phyloP scores from a whole-genome alignment of 2,888 invertebrate species.

The Drosophila vallismaia region DNA sequence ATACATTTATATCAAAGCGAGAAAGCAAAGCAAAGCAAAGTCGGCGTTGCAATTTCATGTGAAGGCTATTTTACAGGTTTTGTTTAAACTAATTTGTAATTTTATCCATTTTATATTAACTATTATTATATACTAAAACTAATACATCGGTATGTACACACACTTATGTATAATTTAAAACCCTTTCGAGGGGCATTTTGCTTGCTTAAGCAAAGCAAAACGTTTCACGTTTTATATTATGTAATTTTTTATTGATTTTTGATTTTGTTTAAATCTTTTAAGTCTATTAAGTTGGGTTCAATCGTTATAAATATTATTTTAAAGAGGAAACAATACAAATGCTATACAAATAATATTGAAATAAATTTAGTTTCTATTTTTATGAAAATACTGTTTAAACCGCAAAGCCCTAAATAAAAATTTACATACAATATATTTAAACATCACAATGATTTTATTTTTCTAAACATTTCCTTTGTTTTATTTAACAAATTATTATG shows the following conservation, averaged over 20 bases:
- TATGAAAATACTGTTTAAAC: constrained; percentile 73
- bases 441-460: constrained; percentile 27
- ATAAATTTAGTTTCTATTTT: constrained; percentile 67
- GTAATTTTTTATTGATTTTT: constrained; percentile 67
- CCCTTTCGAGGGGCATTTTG: constrained; percentile 33
- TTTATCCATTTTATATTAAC: constrained; percentile 40
- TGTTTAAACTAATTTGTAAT: constrained; percentile 70
- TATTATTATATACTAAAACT: constrained; percentile 21
- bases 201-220: constrained; percentile 38
- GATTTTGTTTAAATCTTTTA: constrained; percentile 64
- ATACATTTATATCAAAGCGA: constrained; percentile 44
- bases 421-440: constrained; percentile 64
- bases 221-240: constrained; percentile 58
- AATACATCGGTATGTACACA: constrained; percentile 26
- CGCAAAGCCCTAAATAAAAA: constrained; percentile 68
- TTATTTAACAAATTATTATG: constrained; percentile 46
- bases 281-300: constrained; percentile 75
- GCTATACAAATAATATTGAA: constrained; percentile 66
- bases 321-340: constrained; percentile 49
- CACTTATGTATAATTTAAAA: constrained; percentile 22
- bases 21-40: constrained; percentile 52
- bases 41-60: constrained; percentile 66
- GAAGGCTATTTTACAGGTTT: constrained; percentile 81
- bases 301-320: constrained; percentile 70
- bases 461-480: constrained; percentile 2